phyloP scores from a whole-genome alignment of 1,140 invertebrate genomes.

The Drosophila auraria region DNA sequence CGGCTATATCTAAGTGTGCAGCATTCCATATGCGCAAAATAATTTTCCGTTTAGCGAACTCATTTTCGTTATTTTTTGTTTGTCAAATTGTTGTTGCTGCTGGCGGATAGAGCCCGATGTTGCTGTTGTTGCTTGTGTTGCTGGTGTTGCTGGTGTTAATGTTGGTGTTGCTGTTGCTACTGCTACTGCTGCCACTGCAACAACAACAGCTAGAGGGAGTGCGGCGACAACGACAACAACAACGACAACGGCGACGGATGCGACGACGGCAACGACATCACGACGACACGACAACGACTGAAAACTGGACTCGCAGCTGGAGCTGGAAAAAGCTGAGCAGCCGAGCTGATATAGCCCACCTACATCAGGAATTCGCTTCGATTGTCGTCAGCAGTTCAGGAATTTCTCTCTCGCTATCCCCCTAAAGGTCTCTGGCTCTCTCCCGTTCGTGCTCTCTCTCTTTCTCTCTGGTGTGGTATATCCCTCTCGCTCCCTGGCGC shows the following conservation, averaged over 20 bases:
- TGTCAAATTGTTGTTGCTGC: slow-evolving; percentile 34
- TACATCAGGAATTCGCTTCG: slow-evolving; percentile 55
- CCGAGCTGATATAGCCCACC: slow-evolving; percentile 58
- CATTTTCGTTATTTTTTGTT: slow-evolving; percentile 29
- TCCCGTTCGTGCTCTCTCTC: neutral
- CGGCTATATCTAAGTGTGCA: slow-evolving; percentile 43
- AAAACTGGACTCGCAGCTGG: slow-evolving; percentile 67
- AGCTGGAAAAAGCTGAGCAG: slow-evolving; percentile 41
- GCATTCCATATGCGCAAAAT: slow-evolving; percentile 76
- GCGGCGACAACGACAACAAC: slow-evolving; percentile 53
- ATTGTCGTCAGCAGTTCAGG: slow-evolving; percentile 61
- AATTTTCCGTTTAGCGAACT: slow-evolving; percentile 28
- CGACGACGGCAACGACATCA: slow-evolving; percentile 83
- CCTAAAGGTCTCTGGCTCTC: neutral
- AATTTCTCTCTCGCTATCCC: slow-evolving; percentile 39
- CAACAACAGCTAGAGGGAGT: slow-evolving; percentile 50
- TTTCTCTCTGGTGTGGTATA: neutral
- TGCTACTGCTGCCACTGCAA: slow-evolving; percentile 32
- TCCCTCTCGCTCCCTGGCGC: slow-evolving; percentile 8
- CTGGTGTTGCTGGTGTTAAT: slow-evolving; percentile 19
- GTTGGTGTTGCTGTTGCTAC: slow-evolving; percentile 24
- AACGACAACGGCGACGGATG: slow-evolving; percentile 77
- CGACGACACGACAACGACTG: slow-evolving; percentile 84
- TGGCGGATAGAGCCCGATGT: slow-evolving; percentile 33
- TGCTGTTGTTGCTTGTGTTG: slow-evolving; percentile 25